Conservation (phyloP, 2,113 vertebrate species). For the Perca schrenkii region DNA sequence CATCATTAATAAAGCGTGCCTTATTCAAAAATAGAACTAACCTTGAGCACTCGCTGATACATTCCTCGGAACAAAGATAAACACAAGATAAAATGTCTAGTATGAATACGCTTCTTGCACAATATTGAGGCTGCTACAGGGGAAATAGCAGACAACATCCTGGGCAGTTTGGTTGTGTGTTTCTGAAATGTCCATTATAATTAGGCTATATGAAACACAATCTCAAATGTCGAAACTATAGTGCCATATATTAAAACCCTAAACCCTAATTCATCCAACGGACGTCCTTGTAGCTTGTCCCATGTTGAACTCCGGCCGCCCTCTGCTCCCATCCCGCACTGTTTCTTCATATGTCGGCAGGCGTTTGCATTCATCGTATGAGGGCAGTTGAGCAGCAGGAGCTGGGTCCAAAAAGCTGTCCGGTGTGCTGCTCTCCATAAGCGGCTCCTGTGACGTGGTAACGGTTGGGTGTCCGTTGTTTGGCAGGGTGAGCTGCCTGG, state of each 20-base stretch:
- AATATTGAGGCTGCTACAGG: not conserved
- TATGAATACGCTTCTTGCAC: not conserved
- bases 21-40: not conserved
- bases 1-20: not conserved
- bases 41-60: not conserved
- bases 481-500: constrained; percentile 77
- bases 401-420: constrained; percentile 55
- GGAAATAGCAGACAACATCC: not conserved
- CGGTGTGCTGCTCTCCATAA: constrained; percentile 76
- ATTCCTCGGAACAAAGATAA: not conserved
- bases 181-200: not conserved
- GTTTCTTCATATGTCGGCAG: constrained; percentile 92
- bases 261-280: not conserved
- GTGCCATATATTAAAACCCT: too few relatives aligned
- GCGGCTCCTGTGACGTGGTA: constrained; percentile 84
- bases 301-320: not conserved
- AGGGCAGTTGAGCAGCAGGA: constrained; percentile 80
- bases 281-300: constrained; percentile 4
- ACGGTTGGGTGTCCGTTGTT: constrained; percentile 65
- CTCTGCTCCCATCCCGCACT: constrained; percentile 63
- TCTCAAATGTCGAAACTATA: not conserved
- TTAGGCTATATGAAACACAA: constrained; percentile 3
- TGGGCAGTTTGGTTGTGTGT: not conserved
- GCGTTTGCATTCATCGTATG: constrained; percentile 90
- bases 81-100: not conserved